Percentiles rank a stretch among this genome's conserved stretches.
Evolutionary conservation across 37 sponge, comb jelly and placozoan genomes (phyloP).

Genomic region (Halisarca cf. caerulea): DNA sequence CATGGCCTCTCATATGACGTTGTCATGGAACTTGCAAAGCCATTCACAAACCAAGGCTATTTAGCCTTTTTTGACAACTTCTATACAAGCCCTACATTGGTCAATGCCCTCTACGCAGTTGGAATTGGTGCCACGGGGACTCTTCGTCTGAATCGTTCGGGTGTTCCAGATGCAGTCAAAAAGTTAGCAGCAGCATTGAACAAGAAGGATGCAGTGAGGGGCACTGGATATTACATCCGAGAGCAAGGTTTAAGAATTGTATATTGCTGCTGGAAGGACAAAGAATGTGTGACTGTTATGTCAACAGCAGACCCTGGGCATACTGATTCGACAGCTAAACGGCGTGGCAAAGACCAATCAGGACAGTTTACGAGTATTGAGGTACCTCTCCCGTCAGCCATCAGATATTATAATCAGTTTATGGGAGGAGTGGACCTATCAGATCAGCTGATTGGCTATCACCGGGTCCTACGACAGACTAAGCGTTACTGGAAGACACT

Average conservation of each 20-base stretch:
- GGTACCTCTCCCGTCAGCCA: background rate
- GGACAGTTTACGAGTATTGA: background rate
- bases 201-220: background rate
- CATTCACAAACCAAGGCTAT: constrained; percentile 23
- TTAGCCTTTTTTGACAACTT: constrained; percentile 47
- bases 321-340: background rate
- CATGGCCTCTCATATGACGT: background rate
- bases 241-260: background rate
- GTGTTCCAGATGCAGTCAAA: constrained; percentile 9
- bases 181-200: background rate
- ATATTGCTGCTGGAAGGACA: constrained; percentile 19
- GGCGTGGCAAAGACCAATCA: background rate
- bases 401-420: background rate
- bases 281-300: constrained; percentile 12
- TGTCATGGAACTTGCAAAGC: background rate
- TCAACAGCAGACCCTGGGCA: constrained; percentile 8
- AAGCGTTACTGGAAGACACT: background rate
- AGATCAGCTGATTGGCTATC: background rate
- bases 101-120: background rate
- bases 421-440: background rate
- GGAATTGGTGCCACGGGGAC: constrained; percentile 60
- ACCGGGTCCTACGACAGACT: background rate
- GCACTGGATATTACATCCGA: constrained; percentile 4
- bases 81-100: constrained; percentile 49
- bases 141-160: constrained; percentile 18